A percentile compares a stretch with the other conserved stretches of the same genome.
Conservation (phyloP, 2,888 invertebrate genomes). For the Endotricha flammealis region DNA sequence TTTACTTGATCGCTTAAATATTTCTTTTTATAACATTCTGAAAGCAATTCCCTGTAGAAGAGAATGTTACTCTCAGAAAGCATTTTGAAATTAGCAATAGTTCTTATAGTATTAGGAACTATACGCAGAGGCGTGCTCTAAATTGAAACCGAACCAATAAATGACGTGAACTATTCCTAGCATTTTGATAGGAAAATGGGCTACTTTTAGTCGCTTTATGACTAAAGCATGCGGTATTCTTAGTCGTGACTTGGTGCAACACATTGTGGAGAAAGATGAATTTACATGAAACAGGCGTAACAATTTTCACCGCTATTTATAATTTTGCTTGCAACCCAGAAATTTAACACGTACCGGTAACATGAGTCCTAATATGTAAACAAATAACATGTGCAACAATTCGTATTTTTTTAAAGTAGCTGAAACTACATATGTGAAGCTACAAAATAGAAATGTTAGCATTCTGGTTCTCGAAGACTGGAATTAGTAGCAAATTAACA, state of each 20-base stretch:
- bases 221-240: constrained; percentile 4
- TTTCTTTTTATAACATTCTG: no score
- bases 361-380: constrained; percentile 1
- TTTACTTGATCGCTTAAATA: no score
- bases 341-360: not conserved
- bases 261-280: not conserved
- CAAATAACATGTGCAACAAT: constrained; percentile 4
- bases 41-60: no score
- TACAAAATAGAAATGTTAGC: no score
- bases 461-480: no score
- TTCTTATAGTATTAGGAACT: no score
- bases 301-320: not conserved
- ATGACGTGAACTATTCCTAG: constrained; percentile 4
- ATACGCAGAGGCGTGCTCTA: constrained; percentile 1
- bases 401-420: no score
- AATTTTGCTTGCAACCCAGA: not conserved
- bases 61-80: no score
- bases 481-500: no score
- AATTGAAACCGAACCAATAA: constrained; percentile 4
- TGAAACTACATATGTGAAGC: no score
- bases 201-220: constrained; percentile 6
- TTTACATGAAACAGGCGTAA: not conserved
- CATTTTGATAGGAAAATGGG: constrained; percentile 4
- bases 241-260: not conserved
- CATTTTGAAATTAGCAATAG: no score